phyloP scores from a whole-genome alignment of 2,888 invertebrate species.

The Mongoloraphidia duomilia region DNA sequence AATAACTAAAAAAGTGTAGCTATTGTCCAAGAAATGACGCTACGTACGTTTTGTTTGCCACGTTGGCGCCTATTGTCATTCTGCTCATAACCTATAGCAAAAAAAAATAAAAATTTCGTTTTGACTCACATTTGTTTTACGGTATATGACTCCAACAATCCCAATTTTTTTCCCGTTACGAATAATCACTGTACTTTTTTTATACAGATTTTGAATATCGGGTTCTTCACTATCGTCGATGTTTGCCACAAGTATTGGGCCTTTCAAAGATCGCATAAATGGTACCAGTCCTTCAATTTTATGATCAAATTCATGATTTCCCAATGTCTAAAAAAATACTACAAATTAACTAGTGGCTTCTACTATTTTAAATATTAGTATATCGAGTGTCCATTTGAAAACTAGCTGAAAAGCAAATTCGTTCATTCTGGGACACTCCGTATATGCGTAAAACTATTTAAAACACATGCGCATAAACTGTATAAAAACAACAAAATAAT shows the following conservation, averaged over 20 bases:
- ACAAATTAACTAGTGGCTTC: no score
- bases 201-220: constrained; percentile 40
- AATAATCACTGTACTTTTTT: constrained; percentile 48
- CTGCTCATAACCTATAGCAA: not conserved
- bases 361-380: no score
- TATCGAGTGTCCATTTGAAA: no score
- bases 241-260: constrained; percentile 60
- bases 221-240: constrained; percentile 58
- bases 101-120: not conserved
- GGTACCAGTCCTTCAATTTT: constrained; percentile 55
- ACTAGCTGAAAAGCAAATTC: no score
- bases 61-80: no score
- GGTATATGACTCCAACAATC: constrained; percentile 60
- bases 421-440: no score
- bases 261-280: constrained; percentile 45
- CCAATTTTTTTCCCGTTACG: constrained; percentile 54
- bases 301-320: constrained; percentile 80
- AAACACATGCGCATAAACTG: no score
- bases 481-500: no score
- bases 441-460: no score
- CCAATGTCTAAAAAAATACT: constrained; percentile 45
- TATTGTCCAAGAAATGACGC: no score
- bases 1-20: no score
- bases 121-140: constrained; percentile 44
- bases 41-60: no score